phyloP scores from a whole-genome alignment of 2,888 invertebrate species.

The Chromoteleia sp. region DNA sequence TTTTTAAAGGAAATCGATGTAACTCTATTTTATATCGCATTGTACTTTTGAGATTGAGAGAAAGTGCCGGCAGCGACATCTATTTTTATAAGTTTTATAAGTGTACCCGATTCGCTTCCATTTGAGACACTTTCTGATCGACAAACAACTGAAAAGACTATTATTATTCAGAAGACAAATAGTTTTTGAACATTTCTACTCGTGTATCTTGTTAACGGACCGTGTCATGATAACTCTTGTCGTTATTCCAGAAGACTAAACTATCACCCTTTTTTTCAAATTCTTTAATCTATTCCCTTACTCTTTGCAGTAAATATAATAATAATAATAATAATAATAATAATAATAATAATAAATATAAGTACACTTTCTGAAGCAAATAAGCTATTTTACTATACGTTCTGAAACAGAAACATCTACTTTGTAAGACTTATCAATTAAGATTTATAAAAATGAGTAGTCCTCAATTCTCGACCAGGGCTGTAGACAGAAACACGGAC shows the following conservation, averaged over 20 bases:
- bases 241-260: neutral
- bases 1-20: neutral
- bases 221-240: neutral
- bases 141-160: constrained; percentile 4
- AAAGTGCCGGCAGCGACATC: constrained; percentile 16
- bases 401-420: constrained; percentile 1
- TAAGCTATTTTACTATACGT: constrained; percentile 3
- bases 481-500: constrained; percentile 4
- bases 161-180: neutral
- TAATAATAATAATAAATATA: too few species aligned
- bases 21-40: constrained; percentile 6
- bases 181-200: constrained; percentile 3
- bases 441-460: constrained; percentile 15
- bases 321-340: too few species aligned
- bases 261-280: too few species aligned
- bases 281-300: too few species aligned
- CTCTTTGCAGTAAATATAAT: too few species aligned
- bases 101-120: constrained; percentile 19
- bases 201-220: neutral
- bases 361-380: constrained; percentile 10
- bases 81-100: constrained; percentile 44
- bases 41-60: constrained; percentile 20
- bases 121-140: neutral
- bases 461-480: constrained; percentile 10
- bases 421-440: constrained; percentile 15